A percentile compares a stretch with the other conserved stretches of the same genome.
phyloP scores from a whole-genome alignment of 2,797 vertebrate genomes.

The Hafferia zeledoni region DNA sequence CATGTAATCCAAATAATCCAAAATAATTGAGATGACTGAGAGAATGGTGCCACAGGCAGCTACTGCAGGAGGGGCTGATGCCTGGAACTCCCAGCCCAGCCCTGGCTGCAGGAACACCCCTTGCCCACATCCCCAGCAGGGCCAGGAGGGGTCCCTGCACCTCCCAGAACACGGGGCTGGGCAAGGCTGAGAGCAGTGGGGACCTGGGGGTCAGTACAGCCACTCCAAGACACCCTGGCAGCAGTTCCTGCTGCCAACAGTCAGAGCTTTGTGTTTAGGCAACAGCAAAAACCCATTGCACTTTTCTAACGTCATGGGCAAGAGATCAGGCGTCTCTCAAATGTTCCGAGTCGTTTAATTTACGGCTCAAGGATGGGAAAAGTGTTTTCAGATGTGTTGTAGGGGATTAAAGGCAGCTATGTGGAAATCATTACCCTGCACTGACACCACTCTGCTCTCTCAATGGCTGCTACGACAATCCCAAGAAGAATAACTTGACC shows the following conservation, averaged over 20 bases:
- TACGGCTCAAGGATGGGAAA: neutral
- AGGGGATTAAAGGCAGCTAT: conserved; percentile 20
- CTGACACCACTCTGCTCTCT: neutral
- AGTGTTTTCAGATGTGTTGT: conserved; percentile 52
- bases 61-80: neutral
- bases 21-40: neutral
- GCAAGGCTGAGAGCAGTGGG: neutral
- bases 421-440: conserved; percentile 16
- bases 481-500: neutral
- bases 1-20: neutral
- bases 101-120: neutral
- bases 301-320: neutral
- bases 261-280: neutral
- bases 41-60: neutral
- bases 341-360: neutral
- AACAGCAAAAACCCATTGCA: neutral
- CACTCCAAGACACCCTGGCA: neutral
- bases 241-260: neutral
- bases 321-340: neutral
- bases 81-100: fast-evolving
- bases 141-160: neutral
- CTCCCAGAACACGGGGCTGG: neutral
- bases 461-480: neutral
- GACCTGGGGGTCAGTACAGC: neutral
- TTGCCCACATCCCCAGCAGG: neutral